Conservation (phyloP, 2,113 vertebrate species). For the Ochotona curzoniae region DNA sequence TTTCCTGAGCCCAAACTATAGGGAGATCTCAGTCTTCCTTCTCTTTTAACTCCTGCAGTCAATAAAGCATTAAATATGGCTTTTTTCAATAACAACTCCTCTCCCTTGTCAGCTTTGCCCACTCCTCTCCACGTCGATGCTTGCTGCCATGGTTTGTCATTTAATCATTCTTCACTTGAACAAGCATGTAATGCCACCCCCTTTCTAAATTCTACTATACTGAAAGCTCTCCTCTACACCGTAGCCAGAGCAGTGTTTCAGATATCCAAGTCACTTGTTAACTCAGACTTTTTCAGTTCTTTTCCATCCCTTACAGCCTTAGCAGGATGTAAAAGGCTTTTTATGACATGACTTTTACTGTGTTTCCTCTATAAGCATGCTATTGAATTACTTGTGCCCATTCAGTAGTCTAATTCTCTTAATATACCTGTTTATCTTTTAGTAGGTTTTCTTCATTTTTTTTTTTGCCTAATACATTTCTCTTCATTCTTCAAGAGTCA, state of each 20-base stretch:
- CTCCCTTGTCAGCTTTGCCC: background rate
- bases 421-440: background rate
- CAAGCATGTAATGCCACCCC: background rate
- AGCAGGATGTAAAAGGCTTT: background rate
- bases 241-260: background rate
- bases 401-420: background rate
- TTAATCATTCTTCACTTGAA: constrained; percentile 4
- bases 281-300: background rate
- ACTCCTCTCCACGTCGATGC: background rate
- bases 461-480: background rate
- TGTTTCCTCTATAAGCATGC: background rate
- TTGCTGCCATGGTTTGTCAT: background rate
- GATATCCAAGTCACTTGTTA: background rate
- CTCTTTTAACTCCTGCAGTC: background rate
- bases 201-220: background rate
- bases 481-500: background rate
- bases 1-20: background rate
- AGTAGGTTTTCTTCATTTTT: background rate
- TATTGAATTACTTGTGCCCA: background rate
- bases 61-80: background rate
- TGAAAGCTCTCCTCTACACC: background rate
- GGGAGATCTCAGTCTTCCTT: background rate
- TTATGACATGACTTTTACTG: background rate
- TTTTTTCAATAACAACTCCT: background rate
- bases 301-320: background rate